A percentile compares a stretch with the other conserved stretches of the same genome.
Evolutionary conservation across 2,113 vertebrate species (phyloP).

Genomic region (Choloepus hoffmanni): DNA sequence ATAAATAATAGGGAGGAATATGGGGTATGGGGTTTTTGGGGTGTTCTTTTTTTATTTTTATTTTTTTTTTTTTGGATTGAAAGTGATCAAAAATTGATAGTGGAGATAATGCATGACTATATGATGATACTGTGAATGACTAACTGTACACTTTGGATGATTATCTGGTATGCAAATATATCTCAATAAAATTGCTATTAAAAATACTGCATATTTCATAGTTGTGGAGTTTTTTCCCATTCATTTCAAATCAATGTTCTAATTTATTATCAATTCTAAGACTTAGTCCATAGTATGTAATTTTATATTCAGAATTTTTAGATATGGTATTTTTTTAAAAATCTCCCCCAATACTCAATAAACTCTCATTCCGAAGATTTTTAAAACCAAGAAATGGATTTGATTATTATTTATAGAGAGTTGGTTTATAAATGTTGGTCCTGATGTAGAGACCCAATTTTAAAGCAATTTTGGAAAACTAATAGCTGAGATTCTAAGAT

Average conservation of each 20-base stretch:
- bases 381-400: background rate
- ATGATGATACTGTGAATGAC: too few relatives aligned
- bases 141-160: too few relatives aligned
- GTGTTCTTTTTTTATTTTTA: too few relatives aligned
- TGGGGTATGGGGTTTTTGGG: too few relatives aligned
- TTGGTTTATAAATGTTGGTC: background rate
- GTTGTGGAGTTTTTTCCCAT: background rate
- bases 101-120: too few relatives aligned
- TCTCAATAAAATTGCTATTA: too few relatives aligned
- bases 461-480: slow-evolving; percentile 44
- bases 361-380: slow-evolving; percentile 28
- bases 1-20: too few relatives aligned
- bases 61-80: too few relatives aligned
- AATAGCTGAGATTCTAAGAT: slow-evolving; percentile 13
- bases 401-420: background rate
- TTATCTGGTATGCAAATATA: too few relatives aligned
- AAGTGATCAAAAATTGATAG: too few relatives aligned
- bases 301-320: slow-evolving; percentile 10
- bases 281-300: background rate
- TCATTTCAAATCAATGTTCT: slow-evolving; percentile 45
- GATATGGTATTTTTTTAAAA: slow-evolving; percentile 25
- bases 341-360: background rate
- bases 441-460: slow-evolving; percentile 11
- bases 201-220: slow-evolving; percentile 14
- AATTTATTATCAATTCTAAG: slow-evolving; percentile 43